phyloP scores from a whole-genome alignment of 30 jellyfish, hydroid and myxozoan species.

The Mastigias papua region DNA sequence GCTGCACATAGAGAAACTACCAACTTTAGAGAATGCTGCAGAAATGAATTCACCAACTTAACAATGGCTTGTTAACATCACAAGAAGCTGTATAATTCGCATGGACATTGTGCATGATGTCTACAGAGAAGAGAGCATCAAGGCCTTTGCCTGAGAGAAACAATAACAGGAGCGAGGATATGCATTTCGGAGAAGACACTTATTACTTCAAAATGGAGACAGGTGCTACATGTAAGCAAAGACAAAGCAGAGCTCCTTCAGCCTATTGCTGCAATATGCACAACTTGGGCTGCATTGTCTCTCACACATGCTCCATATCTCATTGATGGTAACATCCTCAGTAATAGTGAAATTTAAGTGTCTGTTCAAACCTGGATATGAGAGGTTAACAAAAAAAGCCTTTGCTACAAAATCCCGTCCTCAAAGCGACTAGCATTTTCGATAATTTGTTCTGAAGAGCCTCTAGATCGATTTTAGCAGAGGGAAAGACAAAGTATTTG shows the following conservation, averaged over 20 bases:
- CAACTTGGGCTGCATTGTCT: too few species aligned
- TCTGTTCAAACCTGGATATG: not conserved
- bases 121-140: slow-evolving; percentile 43
- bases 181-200: slow-evolving; percentile 31
- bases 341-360: too few species aligned
- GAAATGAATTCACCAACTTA: slow-evolving; percentile 6
- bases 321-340: too few species aligned
- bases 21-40: slow-evolving; percentile 32
- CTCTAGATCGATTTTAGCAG: not conserved
- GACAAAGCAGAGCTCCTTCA: slow-evolving; percentile 38
- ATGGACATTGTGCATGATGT: slow-evolving; percentile 61
- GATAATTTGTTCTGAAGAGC: not conserved
- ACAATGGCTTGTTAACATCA: not conserved
- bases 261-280: too few species aligned
- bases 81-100: slow-evolving; percentile 3
- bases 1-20: slow-evolving; percentile 15
- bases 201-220: slow-evolving; percentile 24
- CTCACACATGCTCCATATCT: too few species aligned
- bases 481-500: not conserved
- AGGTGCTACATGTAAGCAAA: slow-evolving; percentile 53
- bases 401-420: not conserved
- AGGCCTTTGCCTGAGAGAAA: slow-evolving; percentile 35
- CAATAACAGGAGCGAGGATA: slow-evolving; percentile 39
- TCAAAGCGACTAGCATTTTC: not conserved
- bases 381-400: not conserved